Percentiles rank a stretch among this genome's conserved stretches.
Evolutionary conservation across 2,888 invertebrate species (phyloP).

Genomic region (Coecobrya sp.): DNA sequence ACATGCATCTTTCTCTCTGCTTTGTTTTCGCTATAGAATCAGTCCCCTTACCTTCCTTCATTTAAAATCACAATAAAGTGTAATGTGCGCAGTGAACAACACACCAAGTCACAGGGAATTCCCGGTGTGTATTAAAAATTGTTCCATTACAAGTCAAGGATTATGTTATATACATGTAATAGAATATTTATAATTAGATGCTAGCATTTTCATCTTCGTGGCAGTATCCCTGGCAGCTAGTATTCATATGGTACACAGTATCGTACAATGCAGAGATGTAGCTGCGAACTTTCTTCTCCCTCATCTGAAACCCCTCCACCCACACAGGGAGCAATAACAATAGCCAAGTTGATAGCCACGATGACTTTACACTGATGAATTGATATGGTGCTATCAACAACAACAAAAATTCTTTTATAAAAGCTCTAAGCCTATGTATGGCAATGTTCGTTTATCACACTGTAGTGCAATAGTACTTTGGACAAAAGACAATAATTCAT

Average conservation of each 20-base stretch:
- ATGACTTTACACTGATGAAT: slow-evolving; percentile 42
- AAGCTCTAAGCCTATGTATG: slow-evolving; percentile 14
- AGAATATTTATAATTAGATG: no score
- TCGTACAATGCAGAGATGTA: no score
- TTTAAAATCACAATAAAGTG: not conserved
- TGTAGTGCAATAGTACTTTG: not conserved
- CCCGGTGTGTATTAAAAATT: not conserved
- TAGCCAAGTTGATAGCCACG: not conserved
- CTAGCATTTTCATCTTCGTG: no score
- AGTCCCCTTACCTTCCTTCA: not conserved
- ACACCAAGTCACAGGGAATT: not conserved
- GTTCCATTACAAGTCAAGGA: not conserved
- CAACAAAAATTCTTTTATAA: not conserved
- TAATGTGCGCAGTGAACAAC: not conserved
- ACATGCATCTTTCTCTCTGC: not conserved
- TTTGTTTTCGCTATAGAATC: not conserved
- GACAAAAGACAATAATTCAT: slow-evolving; percentile 37
- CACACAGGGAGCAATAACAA: slow-evolving; percentile 26
- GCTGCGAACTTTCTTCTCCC: not conserved
- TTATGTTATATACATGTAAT: no score
- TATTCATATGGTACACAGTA: no score
- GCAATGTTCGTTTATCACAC: slow-evolving; percentile 26
- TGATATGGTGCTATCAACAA: slow-evolving; percentile 16
- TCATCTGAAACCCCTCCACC: not conserved
- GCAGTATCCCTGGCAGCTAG: no score